Evolutionary conservation across 23 tunicate species (phyloP), one percentile per base, ranked within the genome.

Genomic region (Phallusia fumigata): DNA sequence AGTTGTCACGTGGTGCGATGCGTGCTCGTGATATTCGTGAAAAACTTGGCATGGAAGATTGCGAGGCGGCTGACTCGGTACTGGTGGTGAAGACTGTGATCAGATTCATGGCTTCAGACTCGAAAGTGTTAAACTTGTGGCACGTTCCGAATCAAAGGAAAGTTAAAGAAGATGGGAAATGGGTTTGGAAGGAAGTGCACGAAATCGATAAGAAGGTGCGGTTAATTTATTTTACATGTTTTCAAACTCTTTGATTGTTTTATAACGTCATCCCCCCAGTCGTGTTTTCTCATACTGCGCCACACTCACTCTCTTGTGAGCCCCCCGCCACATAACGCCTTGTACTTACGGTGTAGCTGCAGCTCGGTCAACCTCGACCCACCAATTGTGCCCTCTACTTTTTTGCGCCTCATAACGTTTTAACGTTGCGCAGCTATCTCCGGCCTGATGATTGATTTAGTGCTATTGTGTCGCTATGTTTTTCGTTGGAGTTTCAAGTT

Each of bases 51-150:
- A 30, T 85, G 40, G 30, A 22, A 0, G 53, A 52, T 30, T 80
- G 53, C 19, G 78, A 78, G 74, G 34, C 80, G 34, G 65, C 36
- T 1, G 33, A 33, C 19, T 49, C 83, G 16, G 31, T 32, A 0
- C 80, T 80, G 3, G 36, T 86, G 30, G 49, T 52, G 30, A 51
- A 53, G 33, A 80, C 84, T 0, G 24, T 86, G 32, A 5, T 58
- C 74, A 65, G 13, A 3, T 86, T 80, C 58, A 75, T 86, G 75
- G 84, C 90, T 15, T 78, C 84, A 5, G 74, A 45, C 19, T 73
- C 65, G 35, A 21, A 30, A 0, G 84, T 80, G 21, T n/a, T 86
- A 8, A 73, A 36, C 19, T 50, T 80, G 34, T 32, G 53, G 30
- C 90, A 86, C 76, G 84, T 80, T 32, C 90, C 90, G 12, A 36